Evolutionary conservation across 1,140 invertebrate species (phyloP).

Genomic region (Drosophila insularis): DNA sequence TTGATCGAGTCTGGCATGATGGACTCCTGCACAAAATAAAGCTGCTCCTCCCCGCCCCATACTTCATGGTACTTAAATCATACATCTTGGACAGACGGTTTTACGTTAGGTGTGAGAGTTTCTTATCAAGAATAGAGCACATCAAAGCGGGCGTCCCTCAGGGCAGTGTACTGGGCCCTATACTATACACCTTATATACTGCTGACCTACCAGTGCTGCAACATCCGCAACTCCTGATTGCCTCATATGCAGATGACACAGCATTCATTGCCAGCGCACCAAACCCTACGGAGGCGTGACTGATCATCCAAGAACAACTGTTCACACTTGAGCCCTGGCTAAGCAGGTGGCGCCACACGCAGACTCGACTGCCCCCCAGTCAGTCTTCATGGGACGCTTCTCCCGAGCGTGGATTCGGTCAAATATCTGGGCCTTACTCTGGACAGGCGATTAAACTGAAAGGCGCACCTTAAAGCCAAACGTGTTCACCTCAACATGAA

Average conservation of each 20-base stretch:
- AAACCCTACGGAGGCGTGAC: no score
- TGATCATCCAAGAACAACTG: no score
- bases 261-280: no score
- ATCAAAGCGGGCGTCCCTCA: neutral
- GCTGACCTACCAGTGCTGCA: neutral
- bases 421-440: no score
- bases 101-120: neutral
- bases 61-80: neutral
- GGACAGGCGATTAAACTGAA: neutral
- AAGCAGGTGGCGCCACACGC: no score
- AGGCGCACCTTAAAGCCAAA: neutral
- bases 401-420: no score
- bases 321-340: neutral
- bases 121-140: neutral
- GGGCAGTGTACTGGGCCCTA: neutral
- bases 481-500: neutral
- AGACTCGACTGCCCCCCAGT: no score
- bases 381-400: no score
- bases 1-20: neutral
- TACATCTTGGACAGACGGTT: neutral
- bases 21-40: neutral
- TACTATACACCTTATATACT: neutral
- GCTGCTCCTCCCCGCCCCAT: neutral
- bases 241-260: no score
- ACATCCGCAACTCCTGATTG: neutral